Base-by-base conservation (phyloP, 2,888 invertebrate genomes). In the Ptilodon capucinus region DNA sequence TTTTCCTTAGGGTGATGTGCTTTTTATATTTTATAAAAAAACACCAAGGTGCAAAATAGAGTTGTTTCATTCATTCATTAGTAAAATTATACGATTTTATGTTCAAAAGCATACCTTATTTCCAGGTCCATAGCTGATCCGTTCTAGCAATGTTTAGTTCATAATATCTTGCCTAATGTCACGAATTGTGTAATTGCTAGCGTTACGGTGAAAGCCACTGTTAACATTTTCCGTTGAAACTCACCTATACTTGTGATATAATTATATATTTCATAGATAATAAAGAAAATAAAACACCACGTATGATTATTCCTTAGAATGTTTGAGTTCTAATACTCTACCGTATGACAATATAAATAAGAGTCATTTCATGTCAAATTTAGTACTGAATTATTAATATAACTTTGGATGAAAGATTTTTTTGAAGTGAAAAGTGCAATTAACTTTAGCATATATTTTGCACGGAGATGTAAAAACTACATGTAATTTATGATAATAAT, bases 221-320 rank as follows among this genome's bases (percentile, higher is more conserved):
- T 55, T 57, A 53, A 57, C 38, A 52, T 64, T 57, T 64, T 67
- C 64, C 67, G 61, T 74, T 69, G 57, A 63, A 76, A 73, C 74
- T 79, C 75, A 72, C 68, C 76, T 71, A 54, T 74, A 71, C 73
- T 76, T 81, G 78, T 81, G 78, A 79, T 79, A 79, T 71, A 68
- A 63, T n/a, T n/a, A 60, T 65, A 55, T 65, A 57, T 64, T 57
- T 62, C 53, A 57, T 62, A 57, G 51, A 62, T 54, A 40, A 25
- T 49, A 4, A 19, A 57, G 51, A 62, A 56, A 40, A 25, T 49
- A 4, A 19, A 51, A 35, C 40, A 25, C 21, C 47, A 42, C 60
- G 64, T 64, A 55, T 51, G 54, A 51, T 55, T 56, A 49, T 59
- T 63, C 54, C 54, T 52, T 55, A 55, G 46, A 57, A 54, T 54